Evolutionary conservation across 2,113 vertebrate genomes (phyloP), one percentile per base, ranked within the genome.

Genomic region (Shinisaurus crocodilurus): DNA sequence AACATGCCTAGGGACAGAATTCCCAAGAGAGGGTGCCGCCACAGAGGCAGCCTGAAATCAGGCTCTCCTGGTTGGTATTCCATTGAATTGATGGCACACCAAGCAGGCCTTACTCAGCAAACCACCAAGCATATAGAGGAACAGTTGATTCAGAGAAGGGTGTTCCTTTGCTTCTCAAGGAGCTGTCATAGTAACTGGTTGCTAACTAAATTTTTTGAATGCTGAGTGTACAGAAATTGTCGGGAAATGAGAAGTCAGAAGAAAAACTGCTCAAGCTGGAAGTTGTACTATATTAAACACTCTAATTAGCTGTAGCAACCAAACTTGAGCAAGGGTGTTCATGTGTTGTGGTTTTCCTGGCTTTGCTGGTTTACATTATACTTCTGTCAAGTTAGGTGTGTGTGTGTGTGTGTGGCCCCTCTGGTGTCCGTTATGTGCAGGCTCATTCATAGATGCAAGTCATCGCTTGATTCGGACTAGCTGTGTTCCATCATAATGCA

Each of bases 251-350:
- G 85, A 37, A 43, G 40, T n/a, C 80, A 6, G 3, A 88, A 76
- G 88, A 76, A 84, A 76, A 72, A 2, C 18, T 13, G 91, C 82
- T 67, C 1, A 1, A 9, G 60, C 82, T 15, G 10, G 1, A n/a
- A n/a, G n/a, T n/a, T n/a, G n/a, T n/a, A n/a, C n/a, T n/a, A 29
- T 54, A 40, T 23, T 0, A n/a, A 86, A 32, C 76, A 0, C 43
- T 43, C 76, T 32, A 12, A 57, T 0, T 0, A 0, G 83, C 23
- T 75, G 1, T 54, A 3, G 50, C 1, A 84, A 0, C 75, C 0
- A 6, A 16, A 20, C 10, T 3, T 84, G 54, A 89, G 81, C 88
- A 89, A 84, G 72, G 32, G 81, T 3, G 50, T 37, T 75, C 50
- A 10, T 65, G 67, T 45, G 40, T 16, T 25, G 54, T 75, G 54